Evolutionary conservation across 2,113 vertebrate genomes (phyloP).

Genomic region (Pteropus alecto): DNA sequence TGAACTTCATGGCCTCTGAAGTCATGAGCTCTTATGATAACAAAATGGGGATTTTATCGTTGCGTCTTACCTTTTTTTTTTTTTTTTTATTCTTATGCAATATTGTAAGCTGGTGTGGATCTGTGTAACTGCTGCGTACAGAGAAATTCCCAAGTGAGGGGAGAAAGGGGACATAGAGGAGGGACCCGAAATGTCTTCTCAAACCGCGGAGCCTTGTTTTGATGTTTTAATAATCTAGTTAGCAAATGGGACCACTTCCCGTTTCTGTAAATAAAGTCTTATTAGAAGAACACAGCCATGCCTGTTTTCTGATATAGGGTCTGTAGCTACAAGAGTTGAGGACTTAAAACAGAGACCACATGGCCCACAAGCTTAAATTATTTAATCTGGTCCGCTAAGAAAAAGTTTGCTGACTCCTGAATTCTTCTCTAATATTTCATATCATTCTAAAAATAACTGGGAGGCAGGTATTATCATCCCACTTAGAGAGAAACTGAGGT

Average conservation of each 20-base stretch:
- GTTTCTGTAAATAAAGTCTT: background rate
- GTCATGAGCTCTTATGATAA: background rate
- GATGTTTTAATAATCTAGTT: background rate
- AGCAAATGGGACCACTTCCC: background rate
- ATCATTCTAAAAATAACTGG: background rate
- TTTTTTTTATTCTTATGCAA: background rate
- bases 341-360: background rate
- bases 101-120: background rate
- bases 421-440: background rate
- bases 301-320: background rate
- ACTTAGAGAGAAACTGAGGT: background rate
- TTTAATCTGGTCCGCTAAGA: background rate
- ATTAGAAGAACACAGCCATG: background rate
- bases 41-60: background rate
- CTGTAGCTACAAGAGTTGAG: background rate
- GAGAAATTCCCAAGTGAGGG: background rate
- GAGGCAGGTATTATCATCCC: background rate
- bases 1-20: background rate
- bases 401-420: background rate
- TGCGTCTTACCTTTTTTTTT: background rate
- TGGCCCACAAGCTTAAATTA: background rate
- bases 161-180: background rate
- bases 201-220: background rate
- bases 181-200: background rate
- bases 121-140: background rate